phyloP scores from a whole-genome alignment of 2,113 vertebrate genomes.

The Scortum barcoo region DNA sequence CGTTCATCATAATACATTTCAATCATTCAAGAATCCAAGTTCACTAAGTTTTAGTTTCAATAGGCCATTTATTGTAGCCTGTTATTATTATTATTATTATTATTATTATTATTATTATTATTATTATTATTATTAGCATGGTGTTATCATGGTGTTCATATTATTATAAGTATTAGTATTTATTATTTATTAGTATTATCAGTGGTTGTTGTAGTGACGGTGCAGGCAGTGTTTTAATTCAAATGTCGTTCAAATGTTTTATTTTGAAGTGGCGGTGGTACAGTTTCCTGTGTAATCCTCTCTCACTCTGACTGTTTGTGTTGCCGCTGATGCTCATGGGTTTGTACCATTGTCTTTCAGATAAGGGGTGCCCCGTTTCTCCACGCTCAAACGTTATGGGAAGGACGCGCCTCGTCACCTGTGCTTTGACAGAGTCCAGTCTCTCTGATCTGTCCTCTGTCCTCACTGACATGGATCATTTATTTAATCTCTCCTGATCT shows the following conservation, averaged over 20 bases:
- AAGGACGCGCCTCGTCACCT: slow-evolving; percentile 7
- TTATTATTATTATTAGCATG: not conserved
- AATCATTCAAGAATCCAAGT: not conserved
- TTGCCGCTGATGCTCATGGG: slow-evolving; percentile 19
- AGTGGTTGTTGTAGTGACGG: not conserved
- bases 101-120: not conserved
- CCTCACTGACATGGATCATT: not conserved
- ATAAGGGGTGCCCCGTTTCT: slow-evolving; percentile 34
- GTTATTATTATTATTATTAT: not conserved
- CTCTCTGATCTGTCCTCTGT: not conserved
- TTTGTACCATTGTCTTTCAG: slow-evolving; percentile 55
- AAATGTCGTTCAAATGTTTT: no score
- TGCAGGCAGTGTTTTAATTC: not conserved
- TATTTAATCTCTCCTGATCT: not conserved
- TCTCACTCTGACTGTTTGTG: not conserved
- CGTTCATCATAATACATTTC: not conserved
- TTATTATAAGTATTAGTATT: not conserved
- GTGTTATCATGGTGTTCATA: not conserved
- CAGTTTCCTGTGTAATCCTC: slow-evolving; percentile 17
- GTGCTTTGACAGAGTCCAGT: not conserved
- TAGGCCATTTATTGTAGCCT: not conserved
- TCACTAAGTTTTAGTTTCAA: not conserved
- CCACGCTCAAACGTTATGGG: not conserved
- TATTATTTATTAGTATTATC: not conserved
- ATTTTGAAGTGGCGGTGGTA: slow-evolving; percentile 40